Conservation (phyloP, 2,113 vertebrate genomes). For the Cynoglossus semilaevis region DNA sequence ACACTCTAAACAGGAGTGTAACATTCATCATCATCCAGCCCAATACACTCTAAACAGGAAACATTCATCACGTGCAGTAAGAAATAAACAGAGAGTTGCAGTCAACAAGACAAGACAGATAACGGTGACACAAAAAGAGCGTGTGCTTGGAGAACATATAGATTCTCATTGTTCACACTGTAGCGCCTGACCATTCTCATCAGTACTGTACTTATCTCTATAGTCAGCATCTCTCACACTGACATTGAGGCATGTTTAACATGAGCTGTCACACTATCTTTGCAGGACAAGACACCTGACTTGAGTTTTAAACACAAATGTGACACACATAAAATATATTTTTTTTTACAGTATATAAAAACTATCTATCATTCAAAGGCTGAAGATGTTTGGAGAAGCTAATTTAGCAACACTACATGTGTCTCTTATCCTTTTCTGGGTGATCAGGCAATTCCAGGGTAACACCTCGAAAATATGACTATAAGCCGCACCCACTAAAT, state of each 20-base stretch:
- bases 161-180: slow-evolving; percentile 7
- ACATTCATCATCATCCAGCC: slow-evolving; percentile 12
- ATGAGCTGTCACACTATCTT: slow-evolving; percentile 1
- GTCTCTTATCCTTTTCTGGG: too few relatives aligned
- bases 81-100: slow-evolving; percentile 19
- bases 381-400: too few relatives aligned
- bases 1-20: not conserved
- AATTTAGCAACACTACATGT: too few relatives aligned
- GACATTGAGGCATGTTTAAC: slow-evolving; percentile 13
- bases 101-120: slow-evolving; percentile 7
- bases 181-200: slow-evolving; percentile 4
- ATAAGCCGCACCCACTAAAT: too few relatives aligned
- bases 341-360: too few relatives aligned
- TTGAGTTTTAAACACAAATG: not conserved
- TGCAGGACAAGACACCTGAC: not conserved
- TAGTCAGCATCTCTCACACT: not conserved
- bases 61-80: slow-evolving; percentile 3
- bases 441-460: too few relatives aligned
- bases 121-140: not conserved
- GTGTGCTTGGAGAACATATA: slow-evolving; percentile 4
- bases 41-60: not conserved
- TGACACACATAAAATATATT: too few relatives aligned
- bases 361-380: too few relatives aligned
- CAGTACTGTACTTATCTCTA: not conserved
- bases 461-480: too few relatives aligned